Percentiles rank a stretch among this genome's conserved stretches.
These are phyloP conservation scores for Tanypteryx hageni DNA, from an alignment of 2,888 invertebrate species.

Conservation along the genomic window DNA sequence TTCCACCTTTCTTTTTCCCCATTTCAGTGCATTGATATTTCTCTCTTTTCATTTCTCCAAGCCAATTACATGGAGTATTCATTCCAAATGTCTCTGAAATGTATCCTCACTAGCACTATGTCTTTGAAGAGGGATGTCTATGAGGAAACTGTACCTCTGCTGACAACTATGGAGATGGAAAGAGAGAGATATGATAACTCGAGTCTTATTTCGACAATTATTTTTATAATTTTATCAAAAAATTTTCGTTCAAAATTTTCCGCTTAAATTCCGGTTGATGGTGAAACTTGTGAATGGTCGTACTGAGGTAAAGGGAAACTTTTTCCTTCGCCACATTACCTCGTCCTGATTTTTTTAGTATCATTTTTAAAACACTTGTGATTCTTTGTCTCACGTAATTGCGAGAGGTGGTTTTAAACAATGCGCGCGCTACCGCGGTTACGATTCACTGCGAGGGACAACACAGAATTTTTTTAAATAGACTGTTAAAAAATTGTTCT, in stretches of 20 bases:
- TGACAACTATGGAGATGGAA: too few relatives aligned
- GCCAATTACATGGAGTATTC: too few relatives aligned
- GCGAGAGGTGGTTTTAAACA: slow-evolving; percentile 36
- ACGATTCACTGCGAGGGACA: not conserved
- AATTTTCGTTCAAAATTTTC: not conserved
- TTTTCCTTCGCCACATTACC: not conserved
- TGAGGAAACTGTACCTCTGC: too few relatives aligned
- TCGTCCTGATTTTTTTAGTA: not conserved
- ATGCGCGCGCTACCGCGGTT: slow-evolving; percentile 20
- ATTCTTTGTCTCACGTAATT: slow-evolving; percentile 20
- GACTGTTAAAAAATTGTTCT: slow-evolving; percentile 23
- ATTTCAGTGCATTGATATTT: too few relatives aligned
- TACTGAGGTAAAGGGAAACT: not conserved
- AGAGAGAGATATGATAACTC: too few relatives aligned
- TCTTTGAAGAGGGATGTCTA: too few relatives aligned
- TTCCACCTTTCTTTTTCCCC: too few relatives aligned
- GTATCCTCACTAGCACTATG: too few relatives aligned
- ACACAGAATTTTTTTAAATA: not conserved
- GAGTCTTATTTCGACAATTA: too few relatives aligned
- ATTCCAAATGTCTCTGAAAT: too few relatives aligned
- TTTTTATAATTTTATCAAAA: not conserved
- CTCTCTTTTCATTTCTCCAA: too few relatives aligned
- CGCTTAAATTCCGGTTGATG: not conserved
- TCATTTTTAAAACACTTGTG: not conserved
- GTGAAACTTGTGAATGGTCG: not conserved